phyloP scores from a whole-genome alignment of 2,888 invertebrate genomes.

The Drosophila antonietae region DNA sequence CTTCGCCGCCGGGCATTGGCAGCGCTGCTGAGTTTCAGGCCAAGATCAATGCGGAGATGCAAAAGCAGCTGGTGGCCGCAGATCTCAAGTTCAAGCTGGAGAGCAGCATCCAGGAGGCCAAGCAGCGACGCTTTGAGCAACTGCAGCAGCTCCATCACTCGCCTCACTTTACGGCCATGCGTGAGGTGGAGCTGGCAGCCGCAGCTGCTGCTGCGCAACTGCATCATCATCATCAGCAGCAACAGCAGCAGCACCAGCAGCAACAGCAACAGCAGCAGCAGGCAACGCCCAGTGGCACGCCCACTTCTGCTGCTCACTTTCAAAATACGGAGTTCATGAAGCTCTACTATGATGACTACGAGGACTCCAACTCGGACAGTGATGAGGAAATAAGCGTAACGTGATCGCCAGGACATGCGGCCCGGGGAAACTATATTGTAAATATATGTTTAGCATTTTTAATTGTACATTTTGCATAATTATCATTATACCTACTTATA shows the following conservation, averaged over 20 bases:
- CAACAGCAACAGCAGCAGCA: slow-evolving; percentile 52
- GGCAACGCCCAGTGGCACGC: slow-evolving; percentile 30
- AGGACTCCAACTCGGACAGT: slow-evolving; percentile 88
- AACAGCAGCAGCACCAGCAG: slow-evolving; percentile 61
- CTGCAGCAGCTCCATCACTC: slow-evolving; percentile 72
- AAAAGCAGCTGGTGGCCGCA: slow-evolving; percentile 83
- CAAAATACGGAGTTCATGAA: slow-evolving; percentile 82
- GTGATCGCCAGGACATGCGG: slow-evolving; percentile 86
- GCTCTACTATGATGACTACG: slow-evolving; percentile 84
- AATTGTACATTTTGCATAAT: slow-evolving; percentile 65
- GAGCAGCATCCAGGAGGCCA: slow-evolving; percentile 79
- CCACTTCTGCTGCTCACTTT: slow-evolving; percentile 58
- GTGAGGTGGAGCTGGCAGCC: slow-evolving; percentile 69
- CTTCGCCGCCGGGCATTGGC: slow-evolving; percentile 71
- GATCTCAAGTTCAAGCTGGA: slow-evolving; percentile 83
- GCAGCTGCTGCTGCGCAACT: slow-evolving; percentile 75
- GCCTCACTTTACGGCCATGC: slow-evolving; percentile 71
- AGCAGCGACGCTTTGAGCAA: slow-evolving; percentile 76
- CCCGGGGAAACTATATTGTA: slow-evolving; percentile 44
- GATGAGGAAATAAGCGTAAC: slow-evolving; percentile 95
- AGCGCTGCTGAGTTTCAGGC: slow-evolving; percentile 81
- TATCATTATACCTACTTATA: slow-evolving; percentile 45
- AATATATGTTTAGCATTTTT: slow-evolving; percentile 58
- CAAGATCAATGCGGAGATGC: slow-evolving; percentile 84
- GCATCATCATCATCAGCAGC: slow-evolving; percentile 80